Conservation (phyloP, 2,888 invertebrate species). For the Furcula furcula region DNA sequence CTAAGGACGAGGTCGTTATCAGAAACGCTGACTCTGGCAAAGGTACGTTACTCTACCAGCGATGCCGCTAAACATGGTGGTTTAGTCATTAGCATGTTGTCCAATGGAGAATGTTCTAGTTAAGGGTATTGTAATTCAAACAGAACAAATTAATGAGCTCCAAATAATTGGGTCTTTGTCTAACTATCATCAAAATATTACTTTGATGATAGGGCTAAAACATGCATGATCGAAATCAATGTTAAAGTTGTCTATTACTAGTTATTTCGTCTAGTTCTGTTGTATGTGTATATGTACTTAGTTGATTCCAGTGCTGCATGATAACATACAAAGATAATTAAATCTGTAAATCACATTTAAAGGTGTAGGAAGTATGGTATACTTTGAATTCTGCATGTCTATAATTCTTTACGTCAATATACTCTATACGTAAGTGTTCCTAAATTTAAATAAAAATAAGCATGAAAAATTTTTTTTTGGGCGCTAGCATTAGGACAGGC, state of each 20-base stretch:
- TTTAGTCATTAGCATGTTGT: too few species aligned
- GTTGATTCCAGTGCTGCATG: slow-evolving; percentile 43
- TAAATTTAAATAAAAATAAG: too few species aligned
- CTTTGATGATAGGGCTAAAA: slow-evolving; percentile 21
- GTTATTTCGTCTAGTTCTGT: slow-evolving; percentile 36
- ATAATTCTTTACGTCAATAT: slow-evolving; percentile 16
- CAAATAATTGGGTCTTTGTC: neutral
- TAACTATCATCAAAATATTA: neutral
- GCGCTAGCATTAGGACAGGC: slow-evolving; percentile 13
- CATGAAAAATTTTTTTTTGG: too few species aligned
- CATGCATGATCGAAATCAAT: slow-evolving; percentile 51
- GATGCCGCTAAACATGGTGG: too few species aligned
- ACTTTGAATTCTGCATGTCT: slow-evolving; percentile 9
- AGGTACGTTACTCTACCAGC: too few species aligned
- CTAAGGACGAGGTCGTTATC: slow-evolving; percentile 97
- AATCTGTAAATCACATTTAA: slow-evolving; percentile 13
- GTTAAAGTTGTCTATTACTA: slow-evolving; percentile 47
- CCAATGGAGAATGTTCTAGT: too few species aligned
- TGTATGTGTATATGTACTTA: slow-evolving; percentile 41
- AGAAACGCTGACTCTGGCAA: slow-evolving; percentile 97
- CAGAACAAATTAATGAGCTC: too few species aligned
- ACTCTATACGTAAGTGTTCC: neutral
- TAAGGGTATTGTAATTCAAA: too few species aligned
- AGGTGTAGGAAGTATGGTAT: slow-evolving; percentile 6
- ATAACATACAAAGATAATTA: slow-evolving; percentile 29